Percentiles rank a stretch among this genome's conserved stretches.
Evolutionary conservation across 2,113 vertebrate species (phyloP).

Genomic region (Bothrops jararaca): DNA sequence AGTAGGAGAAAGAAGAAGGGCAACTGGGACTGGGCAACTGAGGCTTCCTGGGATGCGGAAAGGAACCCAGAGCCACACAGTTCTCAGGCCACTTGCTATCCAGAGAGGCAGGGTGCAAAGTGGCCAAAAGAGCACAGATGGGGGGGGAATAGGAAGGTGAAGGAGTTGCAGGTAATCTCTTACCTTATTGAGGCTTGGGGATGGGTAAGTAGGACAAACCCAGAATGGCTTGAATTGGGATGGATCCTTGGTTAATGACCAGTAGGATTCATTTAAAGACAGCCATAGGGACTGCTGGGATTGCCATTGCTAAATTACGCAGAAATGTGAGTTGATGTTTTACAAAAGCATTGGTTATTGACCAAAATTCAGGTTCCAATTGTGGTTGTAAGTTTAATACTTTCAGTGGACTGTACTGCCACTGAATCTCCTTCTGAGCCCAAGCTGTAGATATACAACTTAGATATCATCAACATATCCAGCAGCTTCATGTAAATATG

Average conservation of each 20-base stretch:
- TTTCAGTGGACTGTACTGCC: background rate
- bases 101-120: background rate
- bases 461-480: background rate
- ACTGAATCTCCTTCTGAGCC: background rate
- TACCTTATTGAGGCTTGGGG: background rate
- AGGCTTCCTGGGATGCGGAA: background rate
- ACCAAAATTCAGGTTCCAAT: background rate
- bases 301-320: background rate
- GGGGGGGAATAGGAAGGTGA: background rate
- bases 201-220: background rate
- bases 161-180: background rate
- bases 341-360: background rate
- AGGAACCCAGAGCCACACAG: background rate
- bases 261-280: background rate
- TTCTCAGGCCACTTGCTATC: background rate
- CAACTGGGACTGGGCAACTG: background rate
- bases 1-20: no score
- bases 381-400: background rate
- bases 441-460: background rate
- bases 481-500: background rate
- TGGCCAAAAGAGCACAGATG: background rate
- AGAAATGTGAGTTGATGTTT: background rate
- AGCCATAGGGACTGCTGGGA: background rate
- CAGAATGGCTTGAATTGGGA: background rate
- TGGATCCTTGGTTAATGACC: background rate